Evolutionary conservation across 2,797 vertebrate genomes (phyloP).

Genomic region (Coilia nasus): DNA sequence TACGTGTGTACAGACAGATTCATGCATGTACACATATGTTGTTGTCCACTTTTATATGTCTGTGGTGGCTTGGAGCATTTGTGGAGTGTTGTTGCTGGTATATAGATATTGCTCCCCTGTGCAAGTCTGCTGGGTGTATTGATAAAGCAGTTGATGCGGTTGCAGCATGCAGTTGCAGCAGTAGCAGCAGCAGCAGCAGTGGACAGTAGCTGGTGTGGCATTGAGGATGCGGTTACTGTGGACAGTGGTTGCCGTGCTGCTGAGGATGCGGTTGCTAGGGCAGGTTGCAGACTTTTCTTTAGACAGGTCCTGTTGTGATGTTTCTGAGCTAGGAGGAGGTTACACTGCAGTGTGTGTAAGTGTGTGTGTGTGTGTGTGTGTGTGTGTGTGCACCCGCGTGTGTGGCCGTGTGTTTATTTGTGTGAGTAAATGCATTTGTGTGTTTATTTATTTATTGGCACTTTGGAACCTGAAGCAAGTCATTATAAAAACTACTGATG

Average conservation of each 20-base stretch:
- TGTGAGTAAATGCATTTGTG: not conserved
- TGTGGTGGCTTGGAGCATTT: slow-evolving; percentile 26
- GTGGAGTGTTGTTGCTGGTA: not conserved
- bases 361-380: slow-evolving; percentile 42
- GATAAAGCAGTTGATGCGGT: not conserved
- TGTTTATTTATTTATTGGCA: not conserved
- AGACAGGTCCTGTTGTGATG: slow-evolving; percentile 63
- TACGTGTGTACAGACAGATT: not conserved
- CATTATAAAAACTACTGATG: not conserved
- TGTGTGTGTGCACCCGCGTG: not conserved
- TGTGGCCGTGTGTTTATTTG: not conserved
- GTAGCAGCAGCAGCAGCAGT: slow-evolving; percentile 29
- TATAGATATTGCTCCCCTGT: slow-evolving; percentile 12
- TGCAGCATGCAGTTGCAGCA: not conserved
- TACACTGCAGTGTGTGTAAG: slow-evolving; percentile 65
- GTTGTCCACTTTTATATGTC: not conserved
- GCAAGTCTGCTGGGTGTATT: not conserved
- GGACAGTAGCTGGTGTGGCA: slow-evolving; percentile 18
- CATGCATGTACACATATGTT: too few relatives aligned
- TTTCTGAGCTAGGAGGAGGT: slow-evolving; percentile 41
- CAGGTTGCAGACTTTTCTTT: slow-evolving; percentile 50
- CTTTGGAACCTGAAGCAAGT: not conserved
- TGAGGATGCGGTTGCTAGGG: slow-evolving; percentile 43
- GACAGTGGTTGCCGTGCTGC: slow-evolving; percentile 41
- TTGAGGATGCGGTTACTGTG: slow-evolving; percentile 34